Percentiles rank a stretch among this genome's conserved stretches.
Conservation (phyloP, 2,113 vertebrate genomes). For the Hippopotamus amphibius region DNA sequence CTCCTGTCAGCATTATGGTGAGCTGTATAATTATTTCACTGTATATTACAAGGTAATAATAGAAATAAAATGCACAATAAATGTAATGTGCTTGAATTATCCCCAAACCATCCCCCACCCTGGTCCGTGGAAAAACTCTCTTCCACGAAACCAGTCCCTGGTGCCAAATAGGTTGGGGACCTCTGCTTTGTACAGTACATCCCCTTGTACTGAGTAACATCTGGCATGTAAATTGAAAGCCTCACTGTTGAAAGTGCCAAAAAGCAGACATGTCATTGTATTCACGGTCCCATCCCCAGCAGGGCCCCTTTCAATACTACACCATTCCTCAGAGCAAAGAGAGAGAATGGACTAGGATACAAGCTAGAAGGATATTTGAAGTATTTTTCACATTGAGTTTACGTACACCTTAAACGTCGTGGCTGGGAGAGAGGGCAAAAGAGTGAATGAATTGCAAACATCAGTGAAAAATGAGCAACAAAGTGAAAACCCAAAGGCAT, state of each 20-base stretch:
- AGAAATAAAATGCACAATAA: too few relatives aligned
- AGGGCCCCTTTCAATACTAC: neutral
- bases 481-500: neutral
- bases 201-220: neutral
- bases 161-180: too few relatives aligned
- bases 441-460: fast-evolving
- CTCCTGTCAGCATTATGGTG: too few relatives aligned
- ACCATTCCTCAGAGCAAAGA: neutral
- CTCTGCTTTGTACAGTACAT: fast-evolving
- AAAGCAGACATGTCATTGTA: fast-evolving
- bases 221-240: neutral
- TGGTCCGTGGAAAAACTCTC: too few relatives aligned
- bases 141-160: too few relatives aligned
- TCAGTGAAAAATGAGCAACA: neutral
- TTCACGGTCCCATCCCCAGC: neutral
- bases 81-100: too few relatives aligned
- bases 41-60: too few relatives aligned
- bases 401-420: neutral
- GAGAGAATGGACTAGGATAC: too few relatives aligned
- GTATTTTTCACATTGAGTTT: neutral
- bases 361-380: neutral
- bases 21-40: too few relatives aligned
- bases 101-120: too few relatives aligned
- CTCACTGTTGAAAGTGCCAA: neutral
- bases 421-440: neutral